Evolutionary conservation across 2,113 vertebrate species (phyloP), one percentile per base, ranked within the genome.

Genomic region (Burhinus bistriatus): DNA sequence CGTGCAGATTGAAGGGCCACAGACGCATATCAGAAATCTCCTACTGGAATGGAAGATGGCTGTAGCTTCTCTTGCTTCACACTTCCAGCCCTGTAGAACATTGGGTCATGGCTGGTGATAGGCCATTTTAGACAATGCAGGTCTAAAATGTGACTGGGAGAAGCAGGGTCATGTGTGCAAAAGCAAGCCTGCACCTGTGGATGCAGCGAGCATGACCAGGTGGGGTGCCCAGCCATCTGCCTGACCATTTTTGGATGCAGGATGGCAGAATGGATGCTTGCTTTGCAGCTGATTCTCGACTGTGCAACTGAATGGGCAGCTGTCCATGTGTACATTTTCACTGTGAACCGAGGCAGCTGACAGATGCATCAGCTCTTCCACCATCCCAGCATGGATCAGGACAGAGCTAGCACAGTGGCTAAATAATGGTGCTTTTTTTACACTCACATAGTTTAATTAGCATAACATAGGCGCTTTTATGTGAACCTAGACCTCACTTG

Each of bases 241-340:
- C n/a, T 36, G 69, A n/a, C 23, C 7, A 1, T 32, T 47, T 69
- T n/a, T 76, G 47, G n/a, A 7, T 58, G 19, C 38, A 15, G 54
- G 61, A 34, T 27, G 25, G 30, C 17, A 42, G 55, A 51, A 18
- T 6, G 10, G n/a, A 26, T 19, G 12, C 29, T 55, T 34, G 26
- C 44, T 51, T 44, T 58, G 15, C 32, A 65, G 58, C 49, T 38
- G 21, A 42, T 19, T 30, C n/a, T 36, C 2, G 1, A 2, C 57
- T 49, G n/a, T 34, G 38, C 52, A 34, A 15, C 51, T 44, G 2
- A 32, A 15, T 9, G 4, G 26, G 23, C 68, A 86, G 34, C n/a
- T 61, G 4, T 42, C 29, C 3, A 2, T 23, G 12, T 0, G 0
- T 44, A 3, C 4, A 3, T 25, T 36, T 30, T 45, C 47, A 20